phyloP scores from a whole-genome alignment of 1,140 invertebrate species.

The Hyposmocoma kahamanoa region DNA sequence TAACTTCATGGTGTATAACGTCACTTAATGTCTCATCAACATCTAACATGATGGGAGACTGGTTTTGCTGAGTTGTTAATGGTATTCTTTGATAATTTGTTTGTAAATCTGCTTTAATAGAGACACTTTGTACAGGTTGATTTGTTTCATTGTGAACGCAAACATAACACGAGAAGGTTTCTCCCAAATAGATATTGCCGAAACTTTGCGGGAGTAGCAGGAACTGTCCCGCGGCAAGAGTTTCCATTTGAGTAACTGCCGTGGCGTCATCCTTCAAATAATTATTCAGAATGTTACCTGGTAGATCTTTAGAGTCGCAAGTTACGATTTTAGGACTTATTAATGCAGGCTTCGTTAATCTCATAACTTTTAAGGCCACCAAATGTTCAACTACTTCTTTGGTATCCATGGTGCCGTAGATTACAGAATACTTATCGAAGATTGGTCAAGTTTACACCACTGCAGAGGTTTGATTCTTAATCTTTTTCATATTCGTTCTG shows the following conservation, averaged over 20 bases:
- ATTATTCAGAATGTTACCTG: conserved; percentile 84
- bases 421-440: too few species aligned
- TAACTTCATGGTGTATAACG: conserved; percentile 98
- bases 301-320: conserved; percentile 89
- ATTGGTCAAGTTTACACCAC: too few species aligned
- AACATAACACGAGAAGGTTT: conserved; percentile 98
- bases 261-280: conserved; percentile 86
- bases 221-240: conserved; percentile 89
- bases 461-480: too few species aligned
- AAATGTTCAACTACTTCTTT: conserved; percentile 68
- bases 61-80: conserved; percentile 78
- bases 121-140: conserved; percentile 86
- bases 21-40: conserved; percentile 94
- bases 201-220: conserved; percentile 96
- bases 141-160: conserved; percentile 97
- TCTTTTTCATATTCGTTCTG: too few species aligned
- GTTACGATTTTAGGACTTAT: conserved; percentile 85
- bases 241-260: conserved; percentile 84
- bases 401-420: conserved; percentile 47
- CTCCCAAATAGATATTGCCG: conserved; percentile 89
- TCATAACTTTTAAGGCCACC: conserved; percentile 87
- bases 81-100: conserved; percentile 90
- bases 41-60: conserved; percentile 78
- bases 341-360: conserved; percentile 90
- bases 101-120: conserved; percentile 93